Percentiles rank a stretch among this genome's conserved stretches.
These are phyloP conservation scores for Chymomyza caudatula DNA, from an alignment of 2,888 invertebrate genomes.

Conservation along the genomic window DNA sequence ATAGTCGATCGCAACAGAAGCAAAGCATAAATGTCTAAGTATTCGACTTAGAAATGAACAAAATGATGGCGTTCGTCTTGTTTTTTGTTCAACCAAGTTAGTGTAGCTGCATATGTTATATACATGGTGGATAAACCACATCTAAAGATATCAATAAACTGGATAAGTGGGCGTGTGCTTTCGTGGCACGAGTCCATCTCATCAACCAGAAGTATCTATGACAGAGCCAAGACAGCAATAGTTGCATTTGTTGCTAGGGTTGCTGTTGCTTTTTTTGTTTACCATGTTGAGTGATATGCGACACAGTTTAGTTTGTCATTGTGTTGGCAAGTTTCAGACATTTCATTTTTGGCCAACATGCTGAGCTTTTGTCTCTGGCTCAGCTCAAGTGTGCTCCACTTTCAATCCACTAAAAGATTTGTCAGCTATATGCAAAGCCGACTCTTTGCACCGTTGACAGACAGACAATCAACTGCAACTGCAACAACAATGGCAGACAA, in stretches of 20 bases:
- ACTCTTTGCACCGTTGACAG: slow-evolving; percentile 2
- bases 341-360: slow-evolving; percentile 12
- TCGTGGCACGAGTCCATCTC: no score
- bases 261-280: background rate
- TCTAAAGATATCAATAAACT: no score
- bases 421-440: slow-evolving; percentile 17
- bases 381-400: background rate
- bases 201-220: no score
- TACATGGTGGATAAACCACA: no score
- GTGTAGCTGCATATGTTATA: no score
- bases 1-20: no score
- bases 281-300: slow-evolving; percentile 32
- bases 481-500: slow-evolving; percentile 20
- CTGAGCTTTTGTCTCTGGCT: slow-evolving; percentile 27
- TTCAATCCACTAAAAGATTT: slow-evolving; percentile 4
- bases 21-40: no score
- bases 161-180: no score
- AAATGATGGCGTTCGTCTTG: no score
- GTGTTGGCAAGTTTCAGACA: slow-evolving; percentile 17
- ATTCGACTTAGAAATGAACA: no score
- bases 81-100: no score
- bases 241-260: background rate
- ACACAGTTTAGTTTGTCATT: slow-evolving; percentile 29
- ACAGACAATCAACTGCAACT: slow-evolving; percentile 15
- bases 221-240: background rate